Evolutionary conservation across 2,888 invertebrate species (phyloP), one percentile per base, ranked within the genome.

Genomic region (Drosophila infuscata): DNA sequence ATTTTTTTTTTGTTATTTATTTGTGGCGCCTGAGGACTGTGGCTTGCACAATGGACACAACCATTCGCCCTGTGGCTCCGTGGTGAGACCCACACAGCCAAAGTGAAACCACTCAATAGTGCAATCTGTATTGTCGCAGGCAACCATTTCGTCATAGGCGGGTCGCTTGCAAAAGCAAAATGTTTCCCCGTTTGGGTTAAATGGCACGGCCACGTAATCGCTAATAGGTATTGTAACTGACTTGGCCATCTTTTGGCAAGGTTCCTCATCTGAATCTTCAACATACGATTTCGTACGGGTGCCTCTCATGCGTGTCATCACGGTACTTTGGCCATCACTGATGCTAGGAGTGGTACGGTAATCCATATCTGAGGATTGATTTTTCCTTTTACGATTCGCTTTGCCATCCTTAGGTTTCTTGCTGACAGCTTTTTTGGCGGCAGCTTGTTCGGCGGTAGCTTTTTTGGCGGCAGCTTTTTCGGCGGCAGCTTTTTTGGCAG

Each of bases 81-180:
- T 96, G 17, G 96, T 96, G 11, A 98, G 94, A 32, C 96, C 96
- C 72, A 98, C 97, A 92, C 98, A 98, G 38, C 97, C 96, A 92
- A 98, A 98, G 92, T 98, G 98, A 93, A 98, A 98, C 98, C 98
- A 98, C 93, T 98, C 98, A 80, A 98, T 97, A 12, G 96, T 96
- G 33, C 96, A 94, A 80, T 97, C 97, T 58, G 95, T 95, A 94
- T 98, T 98, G 94, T 98, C 98, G 94, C 98, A 98, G 83, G 97
- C 97, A 91, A 98, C 97, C 98, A 98, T 98, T 94, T 98, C 97
- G 54, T 98, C 98, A 90, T 97, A 98, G 1, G 98, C 95, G 99
- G 99, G 93, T 99, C 98, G 91, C 99, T 99, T 98, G 91, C 99
- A 99, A 46, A 98, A 94, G 93, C 99, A 99, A 92, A 98, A 99